These are phyloP conservation scores for Aegotheles bennettii DNA, from an alignment of 2,113 vertebrate species.

Conservation along the genomic window DNA sequence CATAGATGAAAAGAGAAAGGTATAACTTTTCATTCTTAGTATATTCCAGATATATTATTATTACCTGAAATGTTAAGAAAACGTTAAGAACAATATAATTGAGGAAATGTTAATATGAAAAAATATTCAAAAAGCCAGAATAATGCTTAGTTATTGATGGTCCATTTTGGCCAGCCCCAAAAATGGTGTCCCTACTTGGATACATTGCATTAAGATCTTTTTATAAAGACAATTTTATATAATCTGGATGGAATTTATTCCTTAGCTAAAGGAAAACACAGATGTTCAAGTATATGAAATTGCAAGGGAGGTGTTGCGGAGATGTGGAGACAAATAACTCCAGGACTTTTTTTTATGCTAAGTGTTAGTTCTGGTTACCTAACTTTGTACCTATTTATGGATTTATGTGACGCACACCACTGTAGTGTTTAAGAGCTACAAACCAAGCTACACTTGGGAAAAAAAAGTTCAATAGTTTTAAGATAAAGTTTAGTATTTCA, in stretches of 20 bases:
- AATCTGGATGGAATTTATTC: conserved; percentile 55
- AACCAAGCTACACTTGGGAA: not conserved
- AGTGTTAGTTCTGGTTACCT: conserved; percentile 61
- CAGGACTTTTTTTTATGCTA: conserved; percentile 38
- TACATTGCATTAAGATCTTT: not conserved
- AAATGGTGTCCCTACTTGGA: conserved; percentile 10
- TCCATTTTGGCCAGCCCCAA: not conserved
- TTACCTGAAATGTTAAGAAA: not conserved
- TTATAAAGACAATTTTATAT: conserved; percentile 54
- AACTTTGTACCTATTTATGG: conserved; percentile 48
- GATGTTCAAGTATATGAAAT: conserved; percentile 61
- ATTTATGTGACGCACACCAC: conserved; percentile 12
- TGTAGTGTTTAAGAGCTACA: not conserved
- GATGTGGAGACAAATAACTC: conserved; percentile 64
- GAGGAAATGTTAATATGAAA: not conserved
- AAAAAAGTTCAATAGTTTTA: not conserved
- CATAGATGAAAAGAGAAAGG: not conserved
- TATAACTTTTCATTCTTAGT: not conserved
- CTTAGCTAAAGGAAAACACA: conserved; percentile 56
- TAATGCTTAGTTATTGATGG: not conserved
- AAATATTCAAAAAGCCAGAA: not conserved
- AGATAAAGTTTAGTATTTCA: not conserved
- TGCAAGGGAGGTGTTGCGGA: conserved; percentile 66
- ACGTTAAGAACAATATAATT: not conserved
- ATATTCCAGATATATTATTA: not conserved